Evolutionary conservation across 2,797 vertebrate genomes (phyloP).

Genomic region (Ctenopoma kingsleyae): DNA sequence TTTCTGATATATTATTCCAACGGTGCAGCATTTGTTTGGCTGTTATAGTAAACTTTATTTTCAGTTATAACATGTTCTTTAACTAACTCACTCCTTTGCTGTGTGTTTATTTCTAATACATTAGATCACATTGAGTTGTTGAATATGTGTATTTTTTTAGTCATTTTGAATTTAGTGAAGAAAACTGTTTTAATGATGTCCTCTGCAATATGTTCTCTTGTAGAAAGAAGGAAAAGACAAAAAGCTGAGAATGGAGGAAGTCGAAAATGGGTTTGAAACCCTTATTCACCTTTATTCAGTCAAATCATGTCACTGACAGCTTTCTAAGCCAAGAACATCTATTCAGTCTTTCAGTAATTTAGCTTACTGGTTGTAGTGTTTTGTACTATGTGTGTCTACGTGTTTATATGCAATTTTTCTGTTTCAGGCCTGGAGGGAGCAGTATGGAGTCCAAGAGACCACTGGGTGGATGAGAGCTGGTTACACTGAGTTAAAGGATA

Average conservation of each 20-base stretch:
- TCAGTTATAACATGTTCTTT: neutral
- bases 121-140: neutral
- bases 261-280: slow-evolving; percentile 84
- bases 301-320: neutral
- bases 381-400: neutral
- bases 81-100: neutral
- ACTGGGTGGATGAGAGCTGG: slow-evolving; percentile 79
- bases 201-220: slow-evolving; percentile 45
- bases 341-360: neutral
- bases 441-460: slow-evolving; percentile 81
- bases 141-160: neutral
- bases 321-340: neutral
- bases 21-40: neutral
- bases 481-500: slow-evolving; percentile 87
- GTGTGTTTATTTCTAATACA: neutral
- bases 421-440: slow-evolving; percentile 90
- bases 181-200: slow-evolving; percentile 1
- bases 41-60: neutral
- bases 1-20: neutral
- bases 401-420: slow-evolving; percentile 31
- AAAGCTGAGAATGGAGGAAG: slow-evolving; percentile 89
- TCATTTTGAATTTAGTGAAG: too few relatives aligned
- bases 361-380: neutral
- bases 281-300: neutral
- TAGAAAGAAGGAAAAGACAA: slow-evolving; percentile 93